These are phyloP conservation scores for Mechanitis messenoides DNA, from an alignment of 2,888 invertebrate genomes.

Conservation along the genomic window DNA sequence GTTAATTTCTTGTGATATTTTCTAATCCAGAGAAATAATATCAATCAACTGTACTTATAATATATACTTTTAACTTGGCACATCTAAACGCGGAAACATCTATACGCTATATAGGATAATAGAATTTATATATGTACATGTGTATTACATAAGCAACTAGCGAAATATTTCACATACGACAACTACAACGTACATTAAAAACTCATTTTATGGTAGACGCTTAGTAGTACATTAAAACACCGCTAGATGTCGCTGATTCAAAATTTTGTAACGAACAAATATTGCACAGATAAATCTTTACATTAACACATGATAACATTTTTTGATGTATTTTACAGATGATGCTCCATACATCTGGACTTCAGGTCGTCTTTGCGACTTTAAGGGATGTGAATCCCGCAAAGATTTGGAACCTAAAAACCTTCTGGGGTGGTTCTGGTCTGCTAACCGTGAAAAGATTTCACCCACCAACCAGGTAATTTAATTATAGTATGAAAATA, in stretches of 20 bases:
- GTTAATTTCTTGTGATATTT: neutral
- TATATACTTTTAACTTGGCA: too few relatives aligned
- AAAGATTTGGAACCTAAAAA: constrained; percentile 90
- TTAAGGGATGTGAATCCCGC: constrained; percentile 93
- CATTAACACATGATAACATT: neutral
- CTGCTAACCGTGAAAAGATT: constrained; percentile 91
- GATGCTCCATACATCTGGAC: constrained; percentile 96
- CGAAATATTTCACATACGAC: too few relatives aligned
- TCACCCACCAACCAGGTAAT: constrained; percentile 84
- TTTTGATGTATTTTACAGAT: constrained; percentile 67
- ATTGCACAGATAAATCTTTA: neutral
- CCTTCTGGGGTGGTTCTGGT: constrained; percentile 95
- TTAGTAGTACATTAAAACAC: too few relatives aligned
- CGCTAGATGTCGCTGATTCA: too few relatives aligned
- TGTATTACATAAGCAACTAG: too few relatives aligned
- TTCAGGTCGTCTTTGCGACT: constrained; percentile 93
- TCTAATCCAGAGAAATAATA: neutral
- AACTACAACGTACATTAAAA: too few relatives aligned
- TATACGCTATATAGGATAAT: too few relatives aligned
- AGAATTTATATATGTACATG: too few relatives aligned
- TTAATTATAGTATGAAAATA: constrained; percentile 4
- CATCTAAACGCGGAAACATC: too few relatives aligned
- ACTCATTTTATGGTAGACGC: too few relatives aligned
- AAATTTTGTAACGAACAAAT: too few relatives aligned
- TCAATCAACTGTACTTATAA: too few relatives aligned